Percentiles rank a stretch among this genome's conserved stretches.
phyloP scores from a whole-genome alignment of 2,888 invertebrate species.

The Drosophila lacicola region DNA sequence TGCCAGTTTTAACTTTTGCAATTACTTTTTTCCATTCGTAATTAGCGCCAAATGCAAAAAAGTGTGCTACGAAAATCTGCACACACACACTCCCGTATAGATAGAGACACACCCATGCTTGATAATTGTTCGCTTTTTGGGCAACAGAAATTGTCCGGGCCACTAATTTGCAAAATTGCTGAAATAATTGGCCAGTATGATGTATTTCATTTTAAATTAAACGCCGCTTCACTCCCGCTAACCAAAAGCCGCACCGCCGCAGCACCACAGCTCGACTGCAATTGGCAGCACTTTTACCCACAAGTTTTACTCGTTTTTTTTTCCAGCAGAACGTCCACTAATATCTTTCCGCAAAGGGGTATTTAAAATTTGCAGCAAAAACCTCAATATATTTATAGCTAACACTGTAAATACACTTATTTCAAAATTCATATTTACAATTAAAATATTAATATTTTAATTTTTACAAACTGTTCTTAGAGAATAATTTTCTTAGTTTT shows the following conservation, averaged over 20 bases:
- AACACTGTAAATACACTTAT: no score
- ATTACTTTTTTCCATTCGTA: slow-evolving; percentile 49
- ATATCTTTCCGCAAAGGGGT: neutral
- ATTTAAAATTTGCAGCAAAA: neutral
- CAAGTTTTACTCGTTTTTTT: slow-evolving; percentile 20
- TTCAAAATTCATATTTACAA: no score
- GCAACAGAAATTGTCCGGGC: slow-evolving; percentile 46
- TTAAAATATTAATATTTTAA: no score
- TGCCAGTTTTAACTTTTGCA: slow-evolving; percentile 34
- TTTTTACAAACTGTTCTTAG: neutral
- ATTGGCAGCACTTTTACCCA: slow-evolving; percentile 55
- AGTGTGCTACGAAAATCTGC: slow-evolving; percentile 48
- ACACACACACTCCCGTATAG: slow-evolving; percentile 7
- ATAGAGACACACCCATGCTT: slow-evolving; percentile 21
- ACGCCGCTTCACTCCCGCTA: slow-evolving; percentile 38
- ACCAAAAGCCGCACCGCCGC: slow-evolving; percentile 21
- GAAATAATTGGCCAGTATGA: slow-evolving; percentile 73
- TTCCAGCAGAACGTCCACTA: neutral
- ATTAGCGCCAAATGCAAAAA: slow-evolving; percentile 66
- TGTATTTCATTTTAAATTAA: slow-evolving; percentile 72
- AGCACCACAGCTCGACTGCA: slow-evolving; percentile 59
- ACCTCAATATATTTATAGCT: no score
- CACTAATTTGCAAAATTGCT: slow-evolving; percentile 77
- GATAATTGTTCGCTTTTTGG: slow-evolving; percentile 63
- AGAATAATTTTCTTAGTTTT: neutral